Evolutionary conservation across 2,797 vertebrate genomes (phyloP).

Genomic region (Dendrocincla tyrannina): DNA sequence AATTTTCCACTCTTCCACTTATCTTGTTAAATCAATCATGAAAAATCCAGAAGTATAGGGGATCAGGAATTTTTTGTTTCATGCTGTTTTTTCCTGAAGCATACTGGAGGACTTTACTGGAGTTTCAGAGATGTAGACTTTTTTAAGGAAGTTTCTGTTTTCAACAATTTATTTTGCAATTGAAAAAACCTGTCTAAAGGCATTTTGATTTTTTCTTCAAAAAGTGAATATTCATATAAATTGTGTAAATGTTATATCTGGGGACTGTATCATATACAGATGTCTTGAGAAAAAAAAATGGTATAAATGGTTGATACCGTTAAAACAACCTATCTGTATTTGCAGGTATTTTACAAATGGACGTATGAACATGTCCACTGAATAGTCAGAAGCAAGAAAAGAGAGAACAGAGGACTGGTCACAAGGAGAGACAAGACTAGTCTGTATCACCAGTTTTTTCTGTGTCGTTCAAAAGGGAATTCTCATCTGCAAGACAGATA

Average conservation of each 20-base stretch:
- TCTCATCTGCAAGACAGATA: not conserved
- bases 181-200: not conserved
- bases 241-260: not conserved
- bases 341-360: not conserved
- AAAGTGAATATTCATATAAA: not conserved
- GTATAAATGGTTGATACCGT: not conserved
- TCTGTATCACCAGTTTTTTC: not conserved
- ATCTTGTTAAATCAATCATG: slow-evolving; percentile 34
- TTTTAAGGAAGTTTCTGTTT: not conserved
- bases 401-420: not conserved
- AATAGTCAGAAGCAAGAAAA: not conserved
- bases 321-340: not conserved
- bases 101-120: not conserved
- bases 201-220: not conserved
- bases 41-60: not conserved
- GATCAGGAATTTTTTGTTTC: not conserved
- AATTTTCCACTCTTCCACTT: slow-evolving; percentile 38
- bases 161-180: not conserved
- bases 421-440: not conserved
- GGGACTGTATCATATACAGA: not conserved
- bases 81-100: not conserved
- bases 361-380: not conserved
- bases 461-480: not conserved
- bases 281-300: not conserved
- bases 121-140: not conserved